A percentile compares a stretch with the other conserved stretches of the same genome.
Evolutionary conservation across 2,888 invertebrate species (phyloP).

Genomic region (Tachina lurida): DNA sequence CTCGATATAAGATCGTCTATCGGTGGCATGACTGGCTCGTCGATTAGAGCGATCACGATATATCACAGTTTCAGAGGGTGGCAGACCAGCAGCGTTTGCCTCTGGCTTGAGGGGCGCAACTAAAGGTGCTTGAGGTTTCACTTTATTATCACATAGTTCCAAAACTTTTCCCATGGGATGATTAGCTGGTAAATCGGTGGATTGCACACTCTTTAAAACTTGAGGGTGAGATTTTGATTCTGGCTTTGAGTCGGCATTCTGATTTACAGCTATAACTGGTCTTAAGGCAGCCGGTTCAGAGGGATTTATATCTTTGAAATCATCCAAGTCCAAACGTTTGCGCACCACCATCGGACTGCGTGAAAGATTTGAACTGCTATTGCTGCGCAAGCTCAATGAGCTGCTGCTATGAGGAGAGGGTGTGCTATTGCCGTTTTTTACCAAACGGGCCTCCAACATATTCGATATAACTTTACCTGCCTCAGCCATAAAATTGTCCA

Average conservation of each 20-base stretch:
- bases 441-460: conserved; percentile 81
- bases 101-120: conserved; percentile 19
- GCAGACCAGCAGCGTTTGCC: conserved; percentile 30
- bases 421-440: conserved; percentile 64
- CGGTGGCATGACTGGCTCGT: conserved; percentile 79
- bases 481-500: conserved; percentile 80
- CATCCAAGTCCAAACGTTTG: conserved; percentile 80
- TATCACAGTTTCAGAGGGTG: conserved; percentile 77
- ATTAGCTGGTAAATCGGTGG: conserved; percentile 74
- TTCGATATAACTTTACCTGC: conserved; percentile 82
- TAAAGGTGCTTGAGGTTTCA: conserved; percentile 47
- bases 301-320: conserved; percentile 80
- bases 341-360: conserved; percentile 80
- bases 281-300: conserved; percentile 78
- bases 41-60: conserved; percentile 76
- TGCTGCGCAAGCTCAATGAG: conserved; percentile 76
- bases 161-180: conserved; percentile 81
- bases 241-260: conserved; percentile 58
- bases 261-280: conserved; percentile 76
- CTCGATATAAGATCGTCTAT: conserved; percentile 82
- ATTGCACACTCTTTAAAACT: conserved; percentile 62
- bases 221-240: conserved; percentile 39
- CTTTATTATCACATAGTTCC: conserved; percentile 80
- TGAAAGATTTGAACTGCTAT: conserved; percentile 77
- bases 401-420: conserved; percentile 75